Evolutionary conservation across 2,113 vertebrate genomes (phyloP).

Genomic region (Scatophagus argus): DNA sequence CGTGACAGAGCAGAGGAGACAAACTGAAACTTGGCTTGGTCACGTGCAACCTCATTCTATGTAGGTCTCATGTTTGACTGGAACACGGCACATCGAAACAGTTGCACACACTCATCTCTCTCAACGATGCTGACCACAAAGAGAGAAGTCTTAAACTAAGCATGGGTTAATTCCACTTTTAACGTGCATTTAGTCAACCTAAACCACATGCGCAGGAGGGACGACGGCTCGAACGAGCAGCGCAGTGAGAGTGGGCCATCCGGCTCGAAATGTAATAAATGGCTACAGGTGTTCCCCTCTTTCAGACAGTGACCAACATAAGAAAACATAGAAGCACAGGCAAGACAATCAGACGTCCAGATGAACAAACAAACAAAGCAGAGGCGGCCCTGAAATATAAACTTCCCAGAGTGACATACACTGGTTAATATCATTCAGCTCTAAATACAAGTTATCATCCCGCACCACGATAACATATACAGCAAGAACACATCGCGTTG

Average conservation of each 20-base stretch:
- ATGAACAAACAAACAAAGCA: constrained; percentile 45
- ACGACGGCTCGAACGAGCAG: constrained; percentile 5
- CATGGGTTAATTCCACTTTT: neutral
- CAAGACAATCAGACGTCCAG: constrained; percentile 30
- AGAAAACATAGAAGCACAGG: constrained; percentile 44
- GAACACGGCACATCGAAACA: neutral
- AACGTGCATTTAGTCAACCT: neutral
- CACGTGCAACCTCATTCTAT: neutral
- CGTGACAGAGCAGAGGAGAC: neutral
- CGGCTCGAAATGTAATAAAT: constrained; percentile 58
- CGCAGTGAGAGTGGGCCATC: neutral
- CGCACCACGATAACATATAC: neutral
- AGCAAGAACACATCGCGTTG: neutral
- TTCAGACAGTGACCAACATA: constrained; percentile 58
- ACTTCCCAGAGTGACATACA: constrained; percentile 2
- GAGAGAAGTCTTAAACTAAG: neutral
- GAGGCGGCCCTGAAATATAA: constrained; percentile 5
- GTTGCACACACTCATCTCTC: neutral
- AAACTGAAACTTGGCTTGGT: constrained; percentile 2
- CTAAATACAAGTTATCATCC: neutral
- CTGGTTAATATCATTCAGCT: neutral
- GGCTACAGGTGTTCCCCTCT: constrained; percentile 50
- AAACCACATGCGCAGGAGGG: neutral
- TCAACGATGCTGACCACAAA: neutral
- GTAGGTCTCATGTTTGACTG: neutral